Base-by-base conservation (phyloP, 2,113 vertebrate genomes). In the Petrocephalus zakoni region DNA sequence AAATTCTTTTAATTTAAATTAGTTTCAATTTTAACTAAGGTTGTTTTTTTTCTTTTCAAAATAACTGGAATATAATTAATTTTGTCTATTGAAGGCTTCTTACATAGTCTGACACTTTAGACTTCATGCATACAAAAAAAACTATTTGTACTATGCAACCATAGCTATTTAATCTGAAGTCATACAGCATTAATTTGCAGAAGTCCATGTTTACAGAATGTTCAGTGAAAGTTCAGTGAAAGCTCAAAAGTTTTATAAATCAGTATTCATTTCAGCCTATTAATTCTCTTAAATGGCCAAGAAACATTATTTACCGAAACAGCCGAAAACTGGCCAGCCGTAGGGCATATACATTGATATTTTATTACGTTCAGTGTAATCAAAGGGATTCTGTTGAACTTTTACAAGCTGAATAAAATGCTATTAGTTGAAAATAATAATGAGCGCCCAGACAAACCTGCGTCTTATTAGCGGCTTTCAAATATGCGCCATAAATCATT, bases 401-500 rank as follows among this genome's bases (percentile, higher is more conserved):
- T 49, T 83, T 49, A 83, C 81, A 83, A 49, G 46, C 37, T 46
- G 19, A 47, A 42, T 83, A 47, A n/a, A 83, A 83, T 13, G 81
- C 17, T 19, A 49, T 83, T 89, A 75, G 87, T 81, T 56, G 87
- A 89, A 87, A 89, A 87, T n/a, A 56, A 88, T 88, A 89, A 90
- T 89, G 90, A 92, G 90, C 86, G 90, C 85, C 87, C 29, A 72
- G 29, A 86, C 37, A 85, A 49, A 85, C 29, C 51, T 82, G 86
- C 4, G 34, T 58, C 86, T 87, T 82, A 25, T 86, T 90, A 90
- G 82, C 83, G 88, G 88, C 55, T 90, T 85, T 89, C 53, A 84
- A 88, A 90, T 68, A 87, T 47, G 3, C 87, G 49, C 89, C 81
- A 90, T 91, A 88, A 90, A 90, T 87, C 89, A 89, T 49, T 21